phyloP scores from a whole-genome alignment of 2,888 invertebrate genomes.

The Doris montereyensis region DNA sequence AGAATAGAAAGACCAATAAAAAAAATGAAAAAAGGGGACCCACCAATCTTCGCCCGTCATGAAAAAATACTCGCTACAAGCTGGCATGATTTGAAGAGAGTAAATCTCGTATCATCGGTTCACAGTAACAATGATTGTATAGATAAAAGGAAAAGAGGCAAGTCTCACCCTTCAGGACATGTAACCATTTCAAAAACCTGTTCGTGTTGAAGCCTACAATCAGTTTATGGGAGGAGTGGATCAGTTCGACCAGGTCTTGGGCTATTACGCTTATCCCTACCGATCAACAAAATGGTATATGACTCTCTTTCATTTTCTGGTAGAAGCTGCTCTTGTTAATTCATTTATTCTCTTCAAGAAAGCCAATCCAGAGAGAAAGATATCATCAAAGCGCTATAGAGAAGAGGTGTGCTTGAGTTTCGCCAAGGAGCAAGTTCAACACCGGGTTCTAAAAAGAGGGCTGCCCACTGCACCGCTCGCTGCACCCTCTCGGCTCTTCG shows the following conservation, averaged over 20 bases:
- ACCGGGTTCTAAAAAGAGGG: too few species aligned
- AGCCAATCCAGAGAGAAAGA: too few species aligned
- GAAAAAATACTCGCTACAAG: conserved; percentile 43
- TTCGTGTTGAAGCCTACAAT: conserved; percentile 37
- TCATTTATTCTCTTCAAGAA: conserved; percentile 49
- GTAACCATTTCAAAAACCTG: conserved; percentile 31
- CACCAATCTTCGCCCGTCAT: conserved; percentile 45
- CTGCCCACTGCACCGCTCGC: too few species aligned
- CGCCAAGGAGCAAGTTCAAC: too few species aligned
- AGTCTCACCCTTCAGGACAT: conserved; percentile 16
- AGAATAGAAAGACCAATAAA: conserved; percentile 37
- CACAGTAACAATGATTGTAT: conserved; percentile 22
- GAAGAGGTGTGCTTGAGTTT: too few species aligned
- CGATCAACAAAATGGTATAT: conserved; percentile 42
- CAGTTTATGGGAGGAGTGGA: conserved; percentile 44
- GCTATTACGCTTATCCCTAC: conserved; percentile 40
- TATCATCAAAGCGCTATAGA: too few species aligned
- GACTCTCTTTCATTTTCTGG: conserved; percentile 33
- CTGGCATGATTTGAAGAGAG: conserved; percentile 49
- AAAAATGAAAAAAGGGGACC: conserved; percentile 38
- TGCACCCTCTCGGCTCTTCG: too few species aligned
- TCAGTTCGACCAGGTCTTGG: conserved; percentile 36
- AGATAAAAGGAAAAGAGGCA: conserved; percentile 18
- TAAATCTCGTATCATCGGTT: conserved; percentile 21
- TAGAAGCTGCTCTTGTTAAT: conserved; percentile 47